Evolutionary conservation across 2,888 invertebrate species (phyloP).

Genomic region (Itoplectis maculator): DNA sequence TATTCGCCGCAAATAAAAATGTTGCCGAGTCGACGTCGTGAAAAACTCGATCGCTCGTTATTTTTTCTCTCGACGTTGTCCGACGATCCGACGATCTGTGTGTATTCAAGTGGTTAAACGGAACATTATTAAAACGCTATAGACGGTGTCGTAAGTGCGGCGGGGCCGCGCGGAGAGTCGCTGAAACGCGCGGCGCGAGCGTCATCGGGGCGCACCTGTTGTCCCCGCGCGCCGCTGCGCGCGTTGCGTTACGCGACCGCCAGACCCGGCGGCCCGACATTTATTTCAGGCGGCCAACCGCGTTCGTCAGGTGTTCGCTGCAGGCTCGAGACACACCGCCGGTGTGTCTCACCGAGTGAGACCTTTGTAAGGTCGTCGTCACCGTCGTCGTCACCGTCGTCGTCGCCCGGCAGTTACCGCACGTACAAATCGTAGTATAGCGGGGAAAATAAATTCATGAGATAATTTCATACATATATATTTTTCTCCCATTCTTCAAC

Average conservation of each 20-base stretch:
- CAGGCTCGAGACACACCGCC: slow-evolving; percentile 28
- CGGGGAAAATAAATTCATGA: no score
- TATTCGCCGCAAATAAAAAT: not conserved
- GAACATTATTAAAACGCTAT: slow-evolving; percentile 28
- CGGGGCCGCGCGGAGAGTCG: slow-evolving; percentile 31
- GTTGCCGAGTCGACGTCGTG: not conserved
- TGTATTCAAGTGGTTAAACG: slow-evolving; percentile 10
- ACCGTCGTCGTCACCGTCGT: not conserved
- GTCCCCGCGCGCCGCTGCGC: slow-evolving; percentile 32
- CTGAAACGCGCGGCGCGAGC: slow-evolving; percentile 29
- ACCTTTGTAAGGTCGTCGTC: slow-evolving; percentile 26
- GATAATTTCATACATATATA: no score
- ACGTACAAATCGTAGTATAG: no score
- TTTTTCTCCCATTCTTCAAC: no score
- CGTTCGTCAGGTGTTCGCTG: slow-evolving; percentile 61
- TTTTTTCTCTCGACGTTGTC: not conserved
- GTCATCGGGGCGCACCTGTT: slow-evolving; percentile 63
- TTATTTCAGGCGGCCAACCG: slow-evolving; percentile 59
- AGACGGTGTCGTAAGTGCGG: slow-evolving; percentile 3
- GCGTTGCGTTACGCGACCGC: slow-evolving; percentile 7
- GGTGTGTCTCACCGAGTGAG: slow-evolving; percentile 41
- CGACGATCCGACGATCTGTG: not conserved
- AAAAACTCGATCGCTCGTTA: not conserved
- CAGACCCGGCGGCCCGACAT: slow-evolving; percentile 24
- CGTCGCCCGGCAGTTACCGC: no score